Percentiles rank a stretch among this genome's conserved stretches.
Evolutionary conservation across 2,797 vertebrate species (phyloP).

Genomic region (Gymnoscopelus microlampas): DNA sequence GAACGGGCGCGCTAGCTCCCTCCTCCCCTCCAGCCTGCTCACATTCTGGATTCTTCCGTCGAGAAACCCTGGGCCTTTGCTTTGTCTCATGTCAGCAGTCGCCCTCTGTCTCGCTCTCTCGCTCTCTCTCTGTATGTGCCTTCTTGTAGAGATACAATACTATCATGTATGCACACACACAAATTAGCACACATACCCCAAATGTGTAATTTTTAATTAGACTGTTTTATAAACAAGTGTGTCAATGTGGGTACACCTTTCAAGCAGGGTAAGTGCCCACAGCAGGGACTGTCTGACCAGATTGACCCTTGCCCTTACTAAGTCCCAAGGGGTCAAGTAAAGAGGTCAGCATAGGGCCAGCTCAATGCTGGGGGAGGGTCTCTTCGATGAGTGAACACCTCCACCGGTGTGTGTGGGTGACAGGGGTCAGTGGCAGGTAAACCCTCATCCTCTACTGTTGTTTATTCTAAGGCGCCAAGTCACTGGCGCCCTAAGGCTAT

Average conservation of each 20-base stretch:
- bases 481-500: slow-evolving; percentile 40
- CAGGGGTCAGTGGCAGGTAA: slow-evolving; percentile 73
- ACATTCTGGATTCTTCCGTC: slow-evolving; percentile 46
- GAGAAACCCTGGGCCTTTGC: slow-evolving; percentile 20
- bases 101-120: too few relatives aligned
- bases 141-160: background rate
- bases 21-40: slow-evolving; percentile 37
- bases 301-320: slow-evolving; percentile 69
- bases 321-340: slow-evolving; percentile 70
- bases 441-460: slow-evolving; percentile 60
- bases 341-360: slow-evolving; percentile 65
- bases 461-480: slow-evolving; percentile 70
- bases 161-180: slow-evolving; percentile 36
- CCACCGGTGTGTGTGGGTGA: slow-evolving; percentile 12
- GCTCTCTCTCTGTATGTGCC: too few relatives aligned
- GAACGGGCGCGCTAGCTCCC: slow-evolving; percentile 29
- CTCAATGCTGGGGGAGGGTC: slow-evolving; percentile 52
- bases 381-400: slow-evolving; percentile 65
- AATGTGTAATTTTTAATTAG: slow-evolving; percentile 40
- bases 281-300: slow-evolving; percentile 62
- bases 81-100: slow-evolving; percentile 10
- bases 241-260: slow-evolving; percentile 43
- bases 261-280: slow-evolving; percentile 55
- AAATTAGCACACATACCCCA: slow-evolving; percentile 29
- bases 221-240: slow-evolving; percentile 69